These are phyloP conservation scores for Lasioglossum pauxillum DNA, from an alignment of 2,888 invertebrate genomes.

Conservation along the genomic window DNA sequence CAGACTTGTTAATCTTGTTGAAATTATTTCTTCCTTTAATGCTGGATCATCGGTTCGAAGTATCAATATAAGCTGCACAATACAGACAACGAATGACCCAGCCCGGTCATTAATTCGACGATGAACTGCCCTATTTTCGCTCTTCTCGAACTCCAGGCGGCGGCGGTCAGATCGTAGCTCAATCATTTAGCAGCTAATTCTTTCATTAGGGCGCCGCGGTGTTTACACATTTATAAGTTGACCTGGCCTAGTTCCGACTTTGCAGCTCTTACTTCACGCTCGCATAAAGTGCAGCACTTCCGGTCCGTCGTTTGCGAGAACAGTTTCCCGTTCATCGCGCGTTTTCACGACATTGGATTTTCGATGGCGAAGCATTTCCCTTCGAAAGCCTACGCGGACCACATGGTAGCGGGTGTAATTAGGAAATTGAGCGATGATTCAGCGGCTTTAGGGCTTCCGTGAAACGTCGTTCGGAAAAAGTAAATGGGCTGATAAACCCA, in stretches of 20 bases:
- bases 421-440: not conserved
- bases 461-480: not conserved
- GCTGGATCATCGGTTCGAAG: not conserved
- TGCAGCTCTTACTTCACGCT: not conserved
- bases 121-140: not conserved
- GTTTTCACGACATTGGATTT: not conserved
- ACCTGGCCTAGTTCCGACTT: constrained; percentile 6
- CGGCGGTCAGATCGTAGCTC: not conserved
- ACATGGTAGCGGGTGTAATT: not conserved
- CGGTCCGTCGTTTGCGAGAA: not conserved
- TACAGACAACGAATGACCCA: not conserved
- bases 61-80: not conserved
- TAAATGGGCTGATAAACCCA: not conserved
- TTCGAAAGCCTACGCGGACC: not conserved
- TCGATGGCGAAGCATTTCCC: not conserved
- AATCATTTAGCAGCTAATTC: not conserved
- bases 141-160: not conserved
- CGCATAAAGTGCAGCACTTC: not conserved
- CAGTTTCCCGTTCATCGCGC: not conserved
- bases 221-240: not conserved
- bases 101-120: not conserved
- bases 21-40: not conserved
- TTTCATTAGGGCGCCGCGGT: not conserved
- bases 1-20: not conserved
- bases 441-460: not conserved